A percentile compares a stretch with the other conserved stretches of the same genome.
phyloP scores from a whole-genome alignment of 2,113 vertebrate species.

The Protobothrops mucrosquamatus region DNA sequence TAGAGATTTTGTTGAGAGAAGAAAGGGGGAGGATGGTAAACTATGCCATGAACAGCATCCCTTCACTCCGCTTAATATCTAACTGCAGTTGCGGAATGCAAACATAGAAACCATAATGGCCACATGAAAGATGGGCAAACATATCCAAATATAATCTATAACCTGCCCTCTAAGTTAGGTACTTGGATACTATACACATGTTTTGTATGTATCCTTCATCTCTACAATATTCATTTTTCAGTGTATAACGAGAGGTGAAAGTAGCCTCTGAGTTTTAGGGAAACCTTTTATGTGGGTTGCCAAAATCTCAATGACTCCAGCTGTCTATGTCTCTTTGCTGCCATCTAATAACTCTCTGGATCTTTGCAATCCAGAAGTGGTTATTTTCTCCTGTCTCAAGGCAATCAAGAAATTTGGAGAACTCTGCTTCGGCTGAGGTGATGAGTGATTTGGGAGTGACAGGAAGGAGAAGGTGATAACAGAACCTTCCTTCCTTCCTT shows the following conservation, averaged over 20 bases:
- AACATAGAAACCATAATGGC: neutral
- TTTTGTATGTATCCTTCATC: neutral
- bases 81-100: neutral
- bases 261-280: neutral
- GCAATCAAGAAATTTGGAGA: neutral
- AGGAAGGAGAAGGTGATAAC: neutral
- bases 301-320: neutral
- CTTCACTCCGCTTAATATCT: neutral
- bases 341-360: neutral
- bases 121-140: neutral
- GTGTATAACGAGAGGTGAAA: neutral
- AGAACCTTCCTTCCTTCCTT: neutral
- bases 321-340: neutral
- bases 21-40: neutral
- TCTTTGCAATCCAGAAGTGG: neutral
- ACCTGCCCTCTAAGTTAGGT: neutral
- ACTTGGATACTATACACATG: neutral
- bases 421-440: neutral
- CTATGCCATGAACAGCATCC: neutral
- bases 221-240: neutral
- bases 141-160: neutral
- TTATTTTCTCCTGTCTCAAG: neutral
- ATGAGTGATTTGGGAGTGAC: neutral
- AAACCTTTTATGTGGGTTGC: neutral
- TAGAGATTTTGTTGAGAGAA: neutral